Conservation (phyloP, 2,797 vertebrate genomes). For the Acridotheres tristis region DNA sequence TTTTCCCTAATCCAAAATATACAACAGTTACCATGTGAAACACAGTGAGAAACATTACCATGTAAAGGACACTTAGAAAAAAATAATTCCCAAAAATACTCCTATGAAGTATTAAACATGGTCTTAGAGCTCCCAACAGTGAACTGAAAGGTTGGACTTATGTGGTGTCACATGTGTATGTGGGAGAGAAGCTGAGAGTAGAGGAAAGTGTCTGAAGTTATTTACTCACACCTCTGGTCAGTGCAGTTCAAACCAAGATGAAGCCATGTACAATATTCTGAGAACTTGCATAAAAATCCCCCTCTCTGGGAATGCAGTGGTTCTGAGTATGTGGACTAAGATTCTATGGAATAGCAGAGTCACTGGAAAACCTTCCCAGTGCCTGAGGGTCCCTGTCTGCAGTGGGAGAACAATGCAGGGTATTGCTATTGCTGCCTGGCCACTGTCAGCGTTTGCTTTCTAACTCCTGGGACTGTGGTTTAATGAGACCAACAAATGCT, state of each 20-base stretch:
- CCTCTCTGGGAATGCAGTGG: neutral
- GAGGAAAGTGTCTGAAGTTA: neutral
- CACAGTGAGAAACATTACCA: neutral
- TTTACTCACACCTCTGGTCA: neutral
- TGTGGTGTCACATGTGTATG: fast-evolving
- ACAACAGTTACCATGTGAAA: neutral
- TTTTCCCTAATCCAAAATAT: neutral
- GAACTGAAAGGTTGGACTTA: neutral
- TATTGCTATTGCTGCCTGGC: neutral
- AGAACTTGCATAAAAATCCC: neutral
- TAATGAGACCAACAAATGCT: neutral
- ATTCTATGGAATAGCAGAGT: fast-evolving
- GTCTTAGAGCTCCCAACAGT: neutral
- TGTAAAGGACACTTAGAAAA: neutral
- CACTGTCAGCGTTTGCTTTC: neutral
- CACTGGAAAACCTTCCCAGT: neutral
- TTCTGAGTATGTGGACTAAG: neutral
- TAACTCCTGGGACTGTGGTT: neutral
- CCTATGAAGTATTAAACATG: neutral
- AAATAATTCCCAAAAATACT: neutral
- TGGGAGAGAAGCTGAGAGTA: neutral
- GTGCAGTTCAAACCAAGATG: neutral
- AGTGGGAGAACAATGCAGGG: neutral
- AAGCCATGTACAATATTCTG: neutral
- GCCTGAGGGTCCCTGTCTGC: neutral